phyloP scores from a whole-genome alignment of 2,113 vertebrate species.

The Tyto alba region DNA sequence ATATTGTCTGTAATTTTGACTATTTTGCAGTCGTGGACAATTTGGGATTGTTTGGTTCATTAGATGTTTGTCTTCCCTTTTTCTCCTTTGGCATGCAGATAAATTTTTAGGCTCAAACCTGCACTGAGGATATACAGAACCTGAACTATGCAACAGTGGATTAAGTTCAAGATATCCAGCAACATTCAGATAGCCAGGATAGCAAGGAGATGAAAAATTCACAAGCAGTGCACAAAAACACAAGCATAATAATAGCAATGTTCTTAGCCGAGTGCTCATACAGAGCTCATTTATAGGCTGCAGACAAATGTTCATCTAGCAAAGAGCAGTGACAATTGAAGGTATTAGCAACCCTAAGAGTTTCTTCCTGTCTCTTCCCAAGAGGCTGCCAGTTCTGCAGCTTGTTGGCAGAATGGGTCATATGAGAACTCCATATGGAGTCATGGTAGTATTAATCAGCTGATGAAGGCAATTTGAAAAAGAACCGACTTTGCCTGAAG shows the following conservation, averaged over 20 bases:
- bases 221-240: background rate
- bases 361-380: background rate
- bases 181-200: background rate
- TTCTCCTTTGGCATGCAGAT: background rate
- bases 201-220: background rate
- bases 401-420: background rate
- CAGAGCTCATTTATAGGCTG: background rate
- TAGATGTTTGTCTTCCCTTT: background rate
- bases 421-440: background rate
- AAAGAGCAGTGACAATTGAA: background rate
- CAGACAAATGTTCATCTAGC: background rate
- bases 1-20: background rate
- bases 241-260: background rate
- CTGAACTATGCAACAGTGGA: background rate
- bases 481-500: background rate
- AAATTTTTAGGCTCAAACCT: background rate
- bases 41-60: background rate
- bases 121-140: background rate
- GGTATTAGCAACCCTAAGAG: background rate
- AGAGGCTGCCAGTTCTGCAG: background rate
- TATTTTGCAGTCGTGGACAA: background rate
- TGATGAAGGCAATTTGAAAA: background rate
- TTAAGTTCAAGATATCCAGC: background rate
- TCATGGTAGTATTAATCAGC: background rate
- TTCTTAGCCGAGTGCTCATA: background rate